Percentiles rank a stretch among this genome's conserved stretches.
These are phyloP conservation scores for Probosciger aterrimus DNA, from an alignment of 2,113 vertebrate species.

Conservation along the genomic window DNA sequence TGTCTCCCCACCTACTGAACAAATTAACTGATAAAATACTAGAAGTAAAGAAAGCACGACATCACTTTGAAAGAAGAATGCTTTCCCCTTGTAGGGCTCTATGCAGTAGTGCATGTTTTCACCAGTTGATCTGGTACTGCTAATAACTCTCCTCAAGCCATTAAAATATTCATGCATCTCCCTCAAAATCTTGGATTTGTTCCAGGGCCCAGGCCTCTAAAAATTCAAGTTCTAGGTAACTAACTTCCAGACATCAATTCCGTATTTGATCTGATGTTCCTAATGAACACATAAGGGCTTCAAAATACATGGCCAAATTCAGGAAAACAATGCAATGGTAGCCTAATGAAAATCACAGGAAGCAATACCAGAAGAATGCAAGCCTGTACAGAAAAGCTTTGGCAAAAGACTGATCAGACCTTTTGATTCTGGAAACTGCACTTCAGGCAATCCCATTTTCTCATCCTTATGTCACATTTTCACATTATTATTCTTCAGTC, in stretches of 20 bases:
- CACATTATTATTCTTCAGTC: not conserved
- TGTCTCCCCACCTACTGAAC: not conserved
- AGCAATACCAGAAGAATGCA: not conserved
- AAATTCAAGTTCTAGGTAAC: not conserved
- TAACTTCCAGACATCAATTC: not conserved
- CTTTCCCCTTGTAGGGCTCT: not conserved
- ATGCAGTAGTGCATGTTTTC: not conserved
- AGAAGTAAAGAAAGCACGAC: not conserved
- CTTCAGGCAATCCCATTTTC: not conserved
- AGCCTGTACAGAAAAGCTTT: not conserved
- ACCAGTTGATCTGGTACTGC: not conserved
- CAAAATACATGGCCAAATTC: not conserved
- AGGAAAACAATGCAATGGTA: not conserved
- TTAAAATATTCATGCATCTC: not conserved
- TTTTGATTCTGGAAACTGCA: not conserved
- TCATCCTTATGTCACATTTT: not conserved
- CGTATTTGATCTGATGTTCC: not conserved
- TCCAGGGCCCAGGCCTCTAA: not conserved
- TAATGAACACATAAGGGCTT: not conserved
- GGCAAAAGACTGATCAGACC: not conserved
- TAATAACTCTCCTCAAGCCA: not conserved
- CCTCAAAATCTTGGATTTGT: not conserved
- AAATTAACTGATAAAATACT: not conserved
- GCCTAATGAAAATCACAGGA: not conserved
- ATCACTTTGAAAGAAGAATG: not conserved